Percentiles rank a stretch among this genome's conserved stretches.
phyloP scores from a whole-genome alignment of 1,140 invertebrate species.

The Philaenus spumarius region DNA sequence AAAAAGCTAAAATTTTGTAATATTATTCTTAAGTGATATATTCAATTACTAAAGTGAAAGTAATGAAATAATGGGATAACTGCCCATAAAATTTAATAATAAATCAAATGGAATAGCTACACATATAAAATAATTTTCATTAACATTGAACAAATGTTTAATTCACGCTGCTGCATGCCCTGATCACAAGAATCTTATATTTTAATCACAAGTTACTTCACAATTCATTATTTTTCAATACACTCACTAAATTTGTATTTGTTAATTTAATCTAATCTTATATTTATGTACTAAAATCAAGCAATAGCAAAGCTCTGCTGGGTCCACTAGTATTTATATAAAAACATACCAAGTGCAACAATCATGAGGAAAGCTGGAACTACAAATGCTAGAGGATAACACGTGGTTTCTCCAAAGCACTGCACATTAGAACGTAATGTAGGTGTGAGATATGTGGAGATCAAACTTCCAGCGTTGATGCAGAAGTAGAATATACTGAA shows the following conservation, averaged over 20 bases:
- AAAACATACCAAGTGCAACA: constrained; percentile 64
- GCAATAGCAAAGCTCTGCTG: too few relatives aligned
- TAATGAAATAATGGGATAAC: too few relatives aligned
- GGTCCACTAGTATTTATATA: too few relatives aligned
- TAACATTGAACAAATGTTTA: background rate
- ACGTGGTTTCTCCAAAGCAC: constrained; percentile 74
- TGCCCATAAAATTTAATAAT: too few relatives aligned
- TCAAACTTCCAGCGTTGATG: constrained; percentile 86
- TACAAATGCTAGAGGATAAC: constrained; percentile 87
- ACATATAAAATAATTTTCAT: background rate
- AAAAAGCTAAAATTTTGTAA: too few relatives aligned
- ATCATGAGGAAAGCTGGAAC: constrained; percentile 84
- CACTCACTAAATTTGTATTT: too few relatives aligned
- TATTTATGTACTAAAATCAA: too few relatives aligned
- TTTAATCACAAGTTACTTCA: too few relatives aligned
- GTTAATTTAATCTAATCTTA: background rate
- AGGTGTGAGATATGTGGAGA: constrained; percentile 86
- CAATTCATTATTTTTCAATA: too few relatives aligned
- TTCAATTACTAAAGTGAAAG: too few relatives aligned
- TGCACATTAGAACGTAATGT: constrained; percentile 71
- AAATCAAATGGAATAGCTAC: background rate
- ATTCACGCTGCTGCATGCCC: background rate
- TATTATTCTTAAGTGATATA: too few relatives aligned
- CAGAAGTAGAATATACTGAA: constrained; percentile 93
- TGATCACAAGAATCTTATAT: too few relatives aligned